Conservation (phyloP, 2,797 vertebrate genomes). For the Danionella dracula region DNA sequence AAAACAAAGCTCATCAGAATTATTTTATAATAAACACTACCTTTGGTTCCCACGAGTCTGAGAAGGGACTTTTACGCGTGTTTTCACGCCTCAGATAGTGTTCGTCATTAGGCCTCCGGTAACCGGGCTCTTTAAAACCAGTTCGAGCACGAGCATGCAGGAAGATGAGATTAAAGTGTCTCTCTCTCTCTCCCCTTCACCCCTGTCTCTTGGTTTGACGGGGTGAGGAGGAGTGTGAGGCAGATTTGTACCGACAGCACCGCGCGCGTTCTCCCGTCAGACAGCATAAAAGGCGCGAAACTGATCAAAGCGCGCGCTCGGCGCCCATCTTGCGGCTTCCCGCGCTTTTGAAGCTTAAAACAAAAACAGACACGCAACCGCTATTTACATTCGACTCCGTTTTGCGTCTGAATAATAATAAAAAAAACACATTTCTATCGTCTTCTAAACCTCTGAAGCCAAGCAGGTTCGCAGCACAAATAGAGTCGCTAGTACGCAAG, state of each 20-base stretch:
- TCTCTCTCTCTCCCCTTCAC: conserved; percentile 39
- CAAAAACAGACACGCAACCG: conserved; percentile 55
- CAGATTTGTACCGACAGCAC: conserved; percentile 77
- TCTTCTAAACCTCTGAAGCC: conserved; percentile 66
- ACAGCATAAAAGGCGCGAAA: conserved; percentile 68
- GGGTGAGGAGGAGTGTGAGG: conserved; percentile 57
- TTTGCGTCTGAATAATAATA: conserved; percentile 65
- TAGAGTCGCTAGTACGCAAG: conserved; percentile 29
- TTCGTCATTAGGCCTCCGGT: conserved; percentile 10
- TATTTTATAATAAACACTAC: conserved; percentile 27
- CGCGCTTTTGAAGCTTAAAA: conserved; percentile 43
- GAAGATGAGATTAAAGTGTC: conserved; percentile 66
- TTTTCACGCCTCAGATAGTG: conserved; percentile 11
- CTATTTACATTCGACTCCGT: conserved; percentile 75
- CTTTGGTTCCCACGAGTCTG: conserved; percentile 22
- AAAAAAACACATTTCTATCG: conserved; percentile 63
- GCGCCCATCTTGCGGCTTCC: conserved; percentile 41
- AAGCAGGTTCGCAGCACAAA: conserved; percentile 34
- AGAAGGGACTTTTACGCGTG: conserved; percentile 1
- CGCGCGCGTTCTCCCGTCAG: conserved; percentile 72
- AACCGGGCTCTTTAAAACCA: conserved; percentile 25
- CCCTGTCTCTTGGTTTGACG: conserved; percentile 36
- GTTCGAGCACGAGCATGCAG: conserved; percentile 51
- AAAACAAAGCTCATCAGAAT: background rate
- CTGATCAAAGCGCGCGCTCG: conserved; percentile 72